Percentiles rank a stretch among this genome's conserved stretches.
Conservation (phyloP, 1,140 invertebrate genomes). For the Sycobia sp. region DNA sequence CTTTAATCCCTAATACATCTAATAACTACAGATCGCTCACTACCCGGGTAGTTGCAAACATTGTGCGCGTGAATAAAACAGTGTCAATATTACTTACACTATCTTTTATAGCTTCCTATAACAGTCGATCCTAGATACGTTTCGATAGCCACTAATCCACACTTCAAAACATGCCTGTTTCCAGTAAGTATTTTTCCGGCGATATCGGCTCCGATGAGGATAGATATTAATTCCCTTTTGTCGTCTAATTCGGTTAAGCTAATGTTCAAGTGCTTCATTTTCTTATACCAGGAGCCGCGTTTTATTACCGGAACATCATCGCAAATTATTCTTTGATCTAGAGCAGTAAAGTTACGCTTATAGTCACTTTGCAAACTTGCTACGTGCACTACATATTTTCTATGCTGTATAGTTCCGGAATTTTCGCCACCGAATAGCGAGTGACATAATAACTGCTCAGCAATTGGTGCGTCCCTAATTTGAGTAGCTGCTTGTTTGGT, state of each 20-base stretch:
- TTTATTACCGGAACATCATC: conserved; percentile 5
- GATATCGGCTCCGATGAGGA: conserved; percentile 47
- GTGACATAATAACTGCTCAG: conserved; percentile 13
- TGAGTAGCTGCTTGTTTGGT: not conserved
- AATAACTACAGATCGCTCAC: conserved; percentile 49
- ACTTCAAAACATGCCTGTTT: conserved; percentile 16
- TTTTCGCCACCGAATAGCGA: conserved; percentile 27
- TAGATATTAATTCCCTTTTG: conserved; percentile 23
- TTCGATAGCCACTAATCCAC: conserved; percentile 42
- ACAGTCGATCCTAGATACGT: conserved; percentile 45
- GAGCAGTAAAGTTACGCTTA: conserved; percentile 31
- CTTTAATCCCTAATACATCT: conserved; percentile 49
- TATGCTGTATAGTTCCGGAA: not conserved
- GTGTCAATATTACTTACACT: conserved; percentile 4
- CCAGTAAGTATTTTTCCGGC: conserved; percentile 46
- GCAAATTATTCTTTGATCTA: conserved; percentile 36
- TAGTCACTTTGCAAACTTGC: conserved; percentile 10
- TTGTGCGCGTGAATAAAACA: conserved; percentile 14
- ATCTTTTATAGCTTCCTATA: conserved; percentile 37
- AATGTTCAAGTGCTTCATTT: conserved; percentile 31
- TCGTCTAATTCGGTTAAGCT: conserved; percentile 25
- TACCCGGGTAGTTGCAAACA: conserved; percentile 27
- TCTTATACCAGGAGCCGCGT: conserved; percentile 8
- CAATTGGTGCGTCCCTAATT: conserved; percentile 14
- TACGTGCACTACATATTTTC: conserved; percentile 19